Conservation (phyloP, 1,140 invertebrate genomes). For the Bombus breviceps region DNA sequence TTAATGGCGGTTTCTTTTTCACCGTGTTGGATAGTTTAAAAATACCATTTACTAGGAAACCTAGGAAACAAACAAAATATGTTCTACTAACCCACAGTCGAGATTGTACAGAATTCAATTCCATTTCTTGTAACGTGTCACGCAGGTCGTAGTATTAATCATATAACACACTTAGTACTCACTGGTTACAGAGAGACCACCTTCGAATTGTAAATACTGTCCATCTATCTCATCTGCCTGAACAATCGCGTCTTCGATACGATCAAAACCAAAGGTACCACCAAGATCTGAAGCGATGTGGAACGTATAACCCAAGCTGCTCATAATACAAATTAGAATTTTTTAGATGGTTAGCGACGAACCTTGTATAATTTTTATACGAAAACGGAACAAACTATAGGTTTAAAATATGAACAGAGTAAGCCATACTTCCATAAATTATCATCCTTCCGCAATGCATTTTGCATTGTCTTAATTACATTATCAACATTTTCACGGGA, state of each 20-base stretch:
- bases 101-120: neutral
- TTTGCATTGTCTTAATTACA: slow-evolving; percentile 86
- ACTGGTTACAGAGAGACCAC: slow-evolving; percentile 88
- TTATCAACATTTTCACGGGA: slow-evolving; percentile 83
- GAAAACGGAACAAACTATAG: neutral
- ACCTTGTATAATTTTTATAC: neutral
- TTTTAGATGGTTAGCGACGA: neutral
- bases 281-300: slow-evolving; percentile 88
- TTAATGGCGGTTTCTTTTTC: slow-evolving; percentile 89
- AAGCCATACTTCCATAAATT: slow-evolving; percentile 85
- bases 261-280: slow-evolving; percentile 89
- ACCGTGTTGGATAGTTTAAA: slow-evolving; percentile 87
- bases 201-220: slow-evolving; percentile 95
- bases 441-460: slow-evolving; percentile 90
- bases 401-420: slow-evolving; percentile 9
- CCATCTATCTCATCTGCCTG: slow-evolving; percentile 98
- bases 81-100: neutral
- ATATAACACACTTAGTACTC: slow-evolving; percentile 45
- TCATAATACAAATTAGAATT: slow-evolving; percentile 46
- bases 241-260: slow-evolving; percentile 94
- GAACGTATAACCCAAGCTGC: slow-evolving; percentile 92
- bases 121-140: neutral
- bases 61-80: slow-evolving; percentile 72
- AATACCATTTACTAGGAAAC: slow-evolving; percentile 88
- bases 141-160: no score